Evolutionary conservation across 1,140 invertebrate species (phyloP).

Genomic region (Saccostrea echinata): DNA sequence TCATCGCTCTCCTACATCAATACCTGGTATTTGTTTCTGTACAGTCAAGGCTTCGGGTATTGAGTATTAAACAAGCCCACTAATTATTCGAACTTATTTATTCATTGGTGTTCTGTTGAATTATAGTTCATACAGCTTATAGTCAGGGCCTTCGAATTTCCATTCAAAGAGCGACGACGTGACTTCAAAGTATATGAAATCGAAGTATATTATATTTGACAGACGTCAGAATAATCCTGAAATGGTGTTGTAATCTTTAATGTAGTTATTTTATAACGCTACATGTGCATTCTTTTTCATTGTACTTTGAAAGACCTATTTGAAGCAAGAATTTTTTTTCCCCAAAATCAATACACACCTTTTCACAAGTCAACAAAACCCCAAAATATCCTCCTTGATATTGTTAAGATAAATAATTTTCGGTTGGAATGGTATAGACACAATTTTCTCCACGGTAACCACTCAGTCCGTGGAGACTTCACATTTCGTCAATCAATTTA

Average conservation of each 20-base stretch:
- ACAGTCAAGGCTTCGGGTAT: too few relatives aligned
- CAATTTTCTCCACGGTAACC: background rate
- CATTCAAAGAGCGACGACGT: background rate
- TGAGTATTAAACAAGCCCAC: too few relatives aligned
- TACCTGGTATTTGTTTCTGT: too few relatives aligned
- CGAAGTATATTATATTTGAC: background rate
- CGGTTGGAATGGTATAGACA: background rate
- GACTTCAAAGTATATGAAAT: background rate
- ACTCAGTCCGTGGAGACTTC: background rate
- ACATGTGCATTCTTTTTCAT: background rate
- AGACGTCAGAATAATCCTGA: background rate
- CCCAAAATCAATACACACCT: background rate
- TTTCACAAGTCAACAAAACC: background rate
- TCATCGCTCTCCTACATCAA: too few relatives aligned
- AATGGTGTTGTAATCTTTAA: background rate
- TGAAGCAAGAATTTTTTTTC: background rate
- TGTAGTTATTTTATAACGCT: background rate
- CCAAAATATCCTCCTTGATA: background rate
- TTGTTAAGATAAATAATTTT: background rate
- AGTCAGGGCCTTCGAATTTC: too few relatives aligned
- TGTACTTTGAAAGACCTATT: background rate
- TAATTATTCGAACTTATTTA: too few relatives aligned
- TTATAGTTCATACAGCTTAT: too few relatives aligned
- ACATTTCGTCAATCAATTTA: constrained; percentile 21
- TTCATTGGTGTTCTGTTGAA: too few relatives aligned